phyloP scores from a whole-genome alignment of 2,797 vertebrate species.

The Crocidura indochinensis region DNA sequence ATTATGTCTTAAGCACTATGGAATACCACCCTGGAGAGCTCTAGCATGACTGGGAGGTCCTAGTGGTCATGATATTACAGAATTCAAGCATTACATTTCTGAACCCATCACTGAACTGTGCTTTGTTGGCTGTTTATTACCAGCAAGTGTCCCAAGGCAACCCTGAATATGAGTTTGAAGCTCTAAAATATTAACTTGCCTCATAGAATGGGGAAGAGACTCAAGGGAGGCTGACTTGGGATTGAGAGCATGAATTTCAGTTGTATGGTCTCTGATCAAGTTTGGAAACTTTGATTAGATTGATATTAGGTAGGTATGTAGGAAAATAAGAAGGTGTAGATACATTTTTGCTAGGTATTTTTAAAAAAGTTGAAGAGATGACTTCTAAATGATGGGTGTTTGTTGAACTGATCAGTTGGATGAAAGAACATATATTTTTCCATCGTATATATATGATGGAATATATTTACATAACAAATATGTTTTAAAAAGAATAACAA shows the following conservation, averaged over 20 bases:
- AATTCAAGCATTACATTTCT: no score
- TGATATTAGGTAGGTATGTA: not conserved
- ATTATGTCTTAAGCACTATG: no score
- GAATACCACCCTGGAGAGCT: no score
- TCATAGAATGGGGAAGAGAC: not conserved
- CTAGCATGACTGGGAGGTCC: no score
- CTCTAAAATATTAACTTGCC: no score
- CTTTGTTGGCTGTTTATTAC: no score
- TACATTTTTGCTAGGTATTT: not conserved
- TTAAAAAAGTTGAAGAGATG: not conserved
- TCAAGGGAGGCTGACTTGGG: no score
- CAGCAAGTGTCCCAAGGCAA: no score
- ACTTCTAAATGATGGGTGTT: not conserved
- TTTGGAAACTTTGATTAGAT: not conserved
- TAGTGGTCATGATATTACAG: no score
- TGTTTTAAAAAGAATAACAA: not conserved
- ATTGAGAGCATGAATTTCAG: not conserved
- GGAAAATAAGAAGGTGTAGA: not conserved
- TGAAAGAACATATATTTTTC: not conserved
- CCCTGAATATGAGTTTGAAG: no score
- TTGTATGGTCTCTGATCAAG: not conserved
- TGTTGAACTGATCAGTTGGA: not conserved
- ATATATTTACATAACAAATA: not conserved
- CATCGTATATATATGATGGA: not conserved
- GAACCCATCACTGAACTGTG: no score